Evolutionary conservation across 92 coral and sea anemone species (phyloP), one percentile per base, ranked within the genome.

Genomic region (Siderastrea radians): DNA sequence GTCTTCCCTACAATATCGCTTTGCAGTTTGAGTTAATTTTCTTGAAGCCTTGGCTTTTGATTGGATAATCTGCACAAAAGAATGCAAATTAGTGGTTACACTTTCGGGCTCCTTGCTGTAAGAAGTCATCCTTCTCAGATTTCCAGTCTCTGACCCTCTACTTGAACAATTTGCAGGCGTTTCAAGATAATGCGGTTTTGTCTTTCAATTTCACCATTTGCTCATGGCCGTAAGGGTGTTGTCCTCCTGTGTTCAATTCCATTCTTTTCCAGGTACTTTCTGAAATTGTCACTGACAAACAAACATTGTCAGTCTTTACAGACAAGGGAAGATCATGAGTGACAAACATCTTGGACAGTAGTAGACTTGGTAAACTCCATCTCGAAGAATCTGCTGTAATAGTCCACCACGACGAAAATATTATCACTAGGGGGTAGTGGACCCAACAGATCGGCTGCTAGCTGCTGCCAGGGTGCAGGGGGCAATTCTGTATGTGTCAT

Each of bases 271-370:
- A 49, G 55, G 58, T 77, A 66, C 51, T 61, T 74, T 66, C 58
- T 47, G 70, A 86, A 86, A 62, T 63, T 78, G 51, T 68, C 86
- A 53, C 86, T 82, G 14, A 53, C 51, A 66, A 78, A 78, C 49
- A 74, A 12, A 84, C 84, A 84, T 84, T 75, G 59, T 75, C 84
- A 49, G 83, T 84, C 44, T n/a, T 63, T n/a, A 90, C 53, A 11
- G 75, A 76, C 38, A 77, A 14, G 3, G 93, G 86, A 17, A 90
- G 58, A 1, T 86, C 93, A 77, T 89, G 93, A 14, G 85, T 86
- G 49, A 83, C 68, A 64, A 88, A 88, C 4, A 65, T 65, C 45
- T 17, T 65, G 43, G 70, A 65, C 70, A 65, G n/a, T 26, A 26
- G n/a, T n/a, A n/a, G n/a, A n/a, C n/a, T n/a, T n/a, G n/a, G n/a